phyloP scores from a whole-genome alignment of 2,797 vertebrate genomes.

The Smutsia gigantea region DNA sequence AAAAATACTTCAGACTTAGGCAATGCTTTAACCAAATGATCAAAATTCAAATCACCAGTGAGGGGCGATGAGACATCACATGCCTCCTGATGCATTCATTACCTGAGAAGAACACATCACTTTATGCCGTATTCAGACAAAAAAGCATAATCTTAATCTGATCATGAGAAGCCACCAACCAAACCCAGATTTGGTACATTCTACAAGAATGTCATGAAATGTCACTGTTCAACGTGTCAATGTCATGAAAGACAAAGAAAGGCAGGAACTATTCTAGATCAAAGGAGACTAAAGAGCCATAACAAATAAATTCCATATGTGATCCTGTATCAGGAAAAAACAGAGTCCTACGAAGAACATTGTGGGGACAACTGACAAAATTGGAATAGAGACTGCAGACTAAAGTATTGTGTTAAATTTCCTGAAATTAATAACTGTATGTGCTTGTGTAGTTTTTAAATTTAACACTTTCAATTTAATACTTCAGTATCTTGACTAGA shows the following conservation, averaged over 20 bases:
- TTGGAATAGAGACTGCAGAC: neutral
- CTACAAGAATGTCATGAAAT: constrained; percentile 42
- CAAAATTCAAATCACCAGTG: constrained; percentile 38
- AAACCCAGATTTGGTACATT: constrained; percentile 42
- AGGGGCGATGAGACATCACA: neutral
- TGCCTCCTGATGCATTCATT: neutral
- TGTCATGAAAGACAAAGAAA: constrained; percentile 26
- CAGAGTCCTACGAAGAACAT: constrained; percentile 31
- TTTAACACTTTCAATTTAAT: neutral
- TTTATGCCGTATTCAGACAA: neutral
- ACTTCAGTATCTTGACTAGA: neutral
- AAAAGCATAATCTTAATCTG: neutral
- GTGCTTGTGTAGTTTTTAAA: neutral
- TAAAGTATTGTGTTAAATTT: neutral
- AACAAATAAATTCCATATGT: constrained; percentile 39
- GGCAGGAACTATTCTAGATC: constrained; percentile 13
- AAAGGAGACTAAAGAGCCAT: constrained; percentile 27
- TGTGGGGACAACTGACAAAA: constrained; percentile 21
- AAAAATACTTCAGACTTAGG: constrained; percentile 41
- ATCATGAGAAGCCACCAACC: constrained; percentile 23
- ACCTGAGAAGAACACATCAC: neutral
- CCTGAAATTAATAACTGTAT: constrained; percentile 7
- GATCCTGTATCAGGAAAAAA: neutral
- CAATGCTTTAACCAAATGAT: constrained; percentile 39
- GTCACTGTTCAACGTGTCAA: constrained; percentile 37